These are phyloP conservation scores for Phyllotreta striolata DNA, from an alignment of 2,888 invertebrate genomes.

Conservation along the genomic window DNA sequence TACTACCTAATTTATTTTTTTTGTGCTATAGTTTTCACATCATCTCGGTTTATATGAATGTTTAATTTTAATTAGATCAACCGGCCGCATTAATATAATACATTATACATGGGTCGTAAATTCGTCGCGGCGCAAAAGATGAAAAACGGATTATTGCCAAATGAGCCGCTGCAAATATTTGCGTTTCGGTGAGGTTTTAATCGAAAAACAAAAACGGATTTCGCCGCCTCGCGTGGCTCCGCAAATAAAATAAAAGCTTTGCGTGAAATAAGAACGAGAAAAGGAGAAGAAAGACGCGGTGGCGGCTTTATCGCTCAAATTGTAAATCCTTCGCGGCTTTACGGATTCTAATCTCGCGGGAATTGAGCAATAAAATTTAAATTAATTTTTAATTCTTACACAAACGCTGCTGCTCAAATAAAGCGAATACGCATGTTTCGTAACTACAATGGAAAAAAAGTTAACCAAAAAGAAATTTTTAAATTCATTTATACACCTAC, in stretches of 20 bases:
- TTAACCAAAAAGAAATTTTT: no score
- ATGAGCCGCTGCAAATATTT: slow-evolving; percentile 36
- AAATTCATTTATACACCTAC: no score
- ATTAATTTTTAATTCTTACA: slow-evolving; percentile 44
- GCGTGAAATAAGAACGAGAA: no score
- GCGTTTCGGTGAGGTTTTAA: slow-evolving; percentile 36
- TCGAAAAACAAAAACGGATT: slow-evolving; percentile 34
- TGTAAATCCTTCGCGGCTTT: slow-evolving; percentile 37
- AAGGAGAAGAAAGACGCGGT: slow-evolving; percentile 29
- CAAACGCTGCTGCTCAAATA: slow-evolving; percentile 32
- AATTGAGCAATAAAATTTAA: slow-evolving; percentile 45
- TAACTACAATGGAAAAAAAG: no score
- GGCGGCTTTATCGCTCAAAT: slow-evolving; percentile 36
- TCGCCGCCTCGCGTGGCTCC: slow-evolving; percentile 30
- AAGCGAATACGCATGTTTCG: not conserved
- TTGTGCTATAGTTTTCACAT: no score
- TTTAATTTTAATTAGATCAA: no score
- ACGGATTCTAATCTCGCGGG: slow-evolving; percentile 39
- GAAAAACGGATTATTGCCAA: slow-evolving; percentile 22
- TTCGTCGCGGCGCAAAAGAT: not conserved
- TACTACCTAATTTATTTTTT: no score
- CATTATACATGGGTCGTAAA: no score
- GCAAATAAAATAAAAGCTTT: slow-evolving; percentile 38
- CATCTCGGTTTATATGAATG: no score
- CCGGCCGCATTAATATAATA: no score